A percentile compares a stretch with the other conserved stretches of the same genome.
Evolutionary conservation across 2,797 vertebrate genomes (phyloP).

Genomic region (Pseudopleuronectes americanus): DNA sequence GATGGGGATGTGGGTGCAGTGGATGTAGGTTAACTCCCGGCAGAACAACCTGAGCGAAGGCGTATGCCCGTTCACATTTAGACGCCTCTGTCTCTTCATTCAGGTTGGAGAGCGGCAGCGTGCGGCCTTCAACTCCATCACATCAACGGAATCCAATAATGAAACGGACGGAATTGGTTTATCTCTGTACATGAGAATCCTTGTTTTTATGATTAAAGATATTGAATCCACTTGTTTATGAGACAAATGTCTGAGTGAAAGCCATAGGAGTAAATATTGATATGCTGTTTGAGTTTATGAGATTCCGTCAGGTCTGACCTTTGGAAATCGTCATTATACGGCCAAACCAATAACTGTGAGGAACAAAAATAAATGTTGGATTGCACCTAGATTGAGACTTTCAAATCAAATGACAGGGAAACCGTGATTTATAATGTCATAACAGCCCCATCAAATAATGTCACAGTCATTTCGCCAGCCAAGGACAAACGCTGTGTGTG

Average conservation of each 20-base stretch:
- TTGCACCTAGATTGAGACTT: slow-evolving; percentile 13
- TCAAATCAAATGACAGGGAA: slow-evolving; percentile 10
- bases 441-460: slow-evolving; percentile 20
- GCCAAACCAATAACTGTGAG: not conserved
- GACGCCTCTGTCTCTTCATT: slow-evolving; percentile 40
- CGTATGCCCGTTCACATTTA: slow-evolving; percentile 64
- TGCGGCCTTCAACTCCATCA: slow-evolving; percentile 18
- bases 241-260: not conserved
- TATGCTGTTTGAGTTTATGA: not conserved
- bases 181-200: not conserved
- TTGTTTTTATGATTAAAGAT: slow-evolving; percentile 21
- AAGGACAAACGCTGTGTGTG: slow-evolving; percentile 38
- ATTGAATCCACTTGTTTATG: not conserved
- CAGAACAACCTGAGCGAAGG: slow-evolving; percentile 59
- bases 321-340: not conserved
- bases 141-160: slow-evolving; percentile 22
- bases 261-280: not conserved
- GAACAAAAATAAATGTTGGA: not conserved
- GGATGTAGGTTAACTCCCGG: slow-evolving; percentile 75
- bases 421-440: slow-evolving; percentile 15
- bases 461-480: slow-evolving; percentile 20
- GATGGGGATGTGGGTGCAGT: slow-evolving; percentile 62
- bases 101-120: slow-evolving; percentile 43
- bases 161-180: slow-evolving; percentile 19
- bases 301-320: not conserved